phyloP scores from a whole-genome alignment of 2,888 invertebrate species.

The Pseudolycoriella hygida region DNA sequence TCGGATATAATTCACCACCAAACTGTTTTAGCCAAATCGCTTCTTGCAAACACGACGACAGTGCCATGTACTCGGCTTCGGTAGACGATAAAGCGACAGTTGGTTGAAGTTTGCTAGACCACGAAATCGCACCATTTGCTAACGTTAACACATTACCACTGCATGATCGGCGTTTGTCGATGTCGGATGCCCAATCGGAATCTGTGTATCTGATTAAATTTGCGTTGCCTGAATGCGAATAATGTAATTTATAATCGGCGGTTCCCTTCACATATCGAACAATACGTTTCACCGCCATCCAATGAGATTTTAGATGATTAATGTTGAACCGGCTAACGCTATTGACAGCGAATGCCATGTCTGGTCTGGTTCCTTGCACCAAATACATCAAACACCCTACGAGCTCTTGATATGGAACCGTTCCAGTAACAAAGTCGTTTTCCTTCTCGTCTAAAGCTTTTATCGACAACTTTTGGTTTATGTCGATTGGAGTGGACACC shows the following conservation, averaged over 20 bases:
- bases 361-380: constrained; percentile 11
- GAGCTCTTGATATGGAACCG: constrained; percentile 12
- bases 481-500: constrained; percentile 6
- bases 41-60: not conserved
- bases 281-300: constrained; percentile 12
- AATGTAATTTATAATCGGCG: not conserved
- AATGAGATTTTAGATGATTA: constrained; percentile 11
- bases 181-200: constrained; percentile 11
- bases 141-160: not conserved
- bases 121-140: not conserved
- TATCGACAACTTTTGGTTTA: constrained; percentile 10
- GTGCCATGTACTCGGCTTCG: not conserved
- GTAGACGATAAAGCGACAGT: not conserved
- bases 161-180: constrained; percentile 6
- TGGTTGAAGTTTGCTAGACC: not conserved
- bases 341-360: constrained; percentile 13
- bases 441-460: not conserved
- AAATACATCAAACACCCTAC: constrained; percentile 13
- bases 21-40: not conserved
- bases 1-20: not conserved
- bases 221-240: not conserved
- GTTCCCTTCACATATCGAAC: constrained; percentile 7
- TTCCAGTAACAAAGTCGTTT: constrained; percentile 1
- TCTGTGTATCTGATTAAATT: constrained; percentile 8
- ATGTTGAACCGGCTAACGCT: constrained; percentile 12